Conservation (phyloP, 2,888 invertebrate species). For the Drosophila longiperda region DNA sequence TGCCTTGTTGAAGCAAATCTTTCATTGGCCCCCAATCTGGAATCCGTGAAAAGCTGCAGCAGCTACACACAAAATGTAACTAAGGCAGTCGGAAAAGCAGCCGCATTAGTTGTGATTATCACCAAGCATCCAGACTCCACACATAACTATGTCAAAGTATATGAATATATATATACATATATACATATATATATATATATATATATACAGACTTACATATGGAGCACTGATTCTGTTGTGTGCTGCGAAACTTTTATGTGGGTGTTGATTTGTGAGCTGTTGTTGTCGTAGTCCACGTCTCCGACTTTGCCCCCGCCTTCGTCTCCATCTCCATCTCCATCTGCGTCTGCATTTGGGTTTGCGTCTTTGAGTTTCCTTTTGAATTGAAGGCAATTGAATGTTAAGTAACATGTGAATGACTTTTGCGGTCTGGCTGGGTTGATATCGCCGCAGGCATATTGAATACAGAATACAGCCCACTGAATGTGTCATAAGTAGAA, state of each 20-base stretch:
- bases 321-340: background rate
- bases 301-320: background rate
- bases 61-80: conserved; percentile 41
- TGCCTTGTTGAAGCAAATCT: conserved; percentile 7
- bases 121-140: conserved; percentile 43
- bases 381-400: conserved; percentile 74
- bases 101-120: conserved; percentile 77
- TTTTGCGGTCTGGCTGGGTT: conserved; percentile 46
- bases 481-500: conserved; percentile 51
- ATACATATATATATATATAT: background rate
- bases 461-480: conserved; percentile 14
- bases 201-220: conserved; percentile 5
- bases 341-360: conserved; percentile 2
- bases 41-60: conserved; percentile 39
- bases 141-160: conserved; percentile 13
- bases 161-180: background rate
- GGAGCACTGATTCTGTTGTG: conserved; percentile 31
- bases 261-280: conserved; percentile 75
- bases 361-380: conserved; percentile 13
- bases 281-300: conserved; percentile 24
- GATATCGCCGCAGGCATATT: conserved; percentile 21
- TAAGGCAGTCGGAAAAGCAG: conserved; percentile 60
- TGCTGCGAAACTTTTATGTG: conserved; percentile 54
- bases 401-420: conserved; percentile 66
- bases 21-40: background rate